phyloP scores from a whole-genome alignment of 2,797 vertebrate species.

The Macroramphosus scolopax region DNA sequence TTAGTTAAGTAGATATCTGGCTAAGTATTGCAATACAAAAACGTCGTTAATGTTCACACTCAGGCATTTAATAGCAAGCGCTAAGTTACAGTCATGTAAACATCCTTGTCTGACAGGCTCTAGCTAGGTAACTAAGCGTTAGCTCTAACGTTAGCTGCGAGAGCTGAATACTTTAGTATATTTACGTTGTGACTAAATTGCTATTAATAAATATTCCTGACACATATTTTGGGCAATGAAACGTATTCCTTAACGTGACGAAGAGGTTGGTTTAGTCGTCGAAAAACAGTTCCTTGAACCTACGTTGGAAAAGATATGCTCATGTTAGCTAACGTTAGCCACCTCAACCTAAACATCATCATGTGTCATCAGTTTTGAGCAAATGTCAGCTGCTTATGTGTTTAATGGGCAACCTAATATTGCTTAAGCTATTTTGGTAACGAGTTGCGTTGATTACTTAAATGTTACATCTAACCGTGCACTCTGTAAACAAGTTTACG shows the following conservation, averaged over 20 bases:
- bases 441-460: no score
- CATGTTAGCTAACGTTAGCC: conserved; percentile 14
- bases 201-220: rapidly evolving
- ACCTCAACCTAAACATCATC: no score
- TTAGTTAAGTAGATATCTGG: rapidly evolving
- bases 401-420: no score
- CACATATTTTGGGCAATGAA: not conserved
- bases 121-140: conserved; percentile 30
- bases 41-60: not conserved
- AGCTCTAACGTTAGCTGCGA: conserved; percentile 27
- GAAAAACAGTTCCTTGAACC: not conserved
- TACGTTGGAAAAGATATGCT: conserved; percentile 7
- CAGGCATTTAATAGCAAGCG: not conserved
- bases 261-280: not conserved
- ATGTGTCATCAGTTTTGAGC: no score
- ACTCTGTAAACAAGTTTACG: no score
- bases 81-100: conserved; percentile 6
- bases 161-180: not conserved
- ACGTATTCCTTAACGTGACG: no score
- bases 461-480: no score
- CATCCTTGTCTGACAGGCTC: conserved; percentile 5
- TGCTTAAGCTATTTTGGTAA: no score
- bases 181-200: not conserved
- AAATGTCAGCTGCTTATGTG: no score
- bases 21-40: not conserved